Base-by-base conservation (phyloP, 2,888 invertebrate species). In the Unio delphinus region DNA sequence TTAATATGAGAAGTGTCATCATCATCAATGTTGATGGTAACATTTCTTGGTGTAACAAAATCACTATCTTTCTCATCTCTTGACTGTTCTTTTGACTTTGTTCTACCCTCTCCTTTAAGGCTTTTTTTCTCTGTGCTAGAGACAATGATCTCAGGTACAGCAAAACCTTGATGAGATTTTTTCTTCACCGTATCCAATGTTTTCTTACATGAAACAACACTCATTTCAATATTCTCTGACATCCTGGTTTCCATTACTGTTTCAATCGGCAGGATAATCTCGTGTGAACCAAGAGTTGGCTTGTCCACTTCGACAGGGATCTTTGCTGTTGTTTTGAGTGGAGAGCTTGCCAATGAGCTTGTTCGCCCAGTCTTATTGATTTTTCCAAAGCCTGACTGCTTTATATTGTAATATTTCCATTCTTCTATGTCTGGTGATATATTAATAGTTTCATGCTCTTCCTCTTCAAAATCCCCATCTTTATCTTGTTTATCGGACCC, bases 291-390 rank as follows among this genome's bases (percentile, higher is more conserved):
- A 30, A 73, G 70, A 18, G 71, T 64, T 30, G 60, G 58, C n/a
- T 57, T 65, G 28, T 72, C 71, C 18, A 64, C 30, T 17, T 69
- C 61, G 17, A 61, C 65, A 30, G 64, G 23, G 15, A 69, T 84
- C 85, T 85, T 86, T 2, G 82, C 76, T 20, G 85, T 86, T 3
- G 85, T 83, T 65, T 84, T 83, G 56, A 86, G 83, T 54, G 85
- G 73, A 26, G 83, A 81, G 20, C 69, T 60, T 26, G 72, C 64
- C 26, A 60, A 26, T 66, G 67, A 63, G 59, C 23, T 64, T 68
- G 68, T 56, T 65, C 67, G 20, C 45, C 26, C 17, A 60, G 64
- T 57, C 28, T 62, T 56, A 28, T 60, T 7, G 26, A 63, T 26
- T 58, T 45, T 61, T 65, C 34, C 20, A 72, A 60, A 54, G 63